Evolutionary conservation across 2,888 invertebrate genomes (phyloP).

Genomic region (Drosophila engyochracea): DNA sequence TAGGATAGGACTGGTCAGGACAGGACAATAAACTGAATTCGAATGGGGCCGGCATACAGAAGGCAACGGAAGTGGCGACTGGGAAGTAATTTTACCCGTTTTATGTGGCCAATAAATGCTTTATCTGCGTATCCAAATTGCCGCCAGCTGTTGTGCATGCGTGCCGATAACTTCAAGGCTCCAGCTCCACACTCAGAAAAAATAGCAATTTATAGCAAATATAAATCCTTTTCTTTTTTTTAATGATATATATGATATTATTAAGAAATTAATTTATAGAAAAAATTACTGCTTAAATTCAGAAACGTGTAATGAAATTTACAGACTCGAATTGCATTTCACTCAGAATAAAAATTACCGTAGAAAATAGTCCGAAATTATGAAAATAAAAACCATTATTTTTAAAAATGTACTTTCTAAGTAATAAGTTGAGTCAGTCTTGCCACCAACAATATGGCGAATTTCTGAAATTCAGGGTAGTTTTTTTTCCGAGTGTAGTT

Average conservation of each 20-base stretch:
- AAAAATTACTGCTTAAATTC: background rate
- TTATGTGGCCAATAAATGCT: slow-evolving; percentile 80
- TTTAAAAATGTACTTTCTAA: background rate
- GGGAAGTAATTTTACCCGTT: slow-evolving; percentile 74
- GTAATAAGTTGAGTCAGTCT: background rate
- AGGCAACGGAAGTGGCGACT: slow-evolving; percentile 28
- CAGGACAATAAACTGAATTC: slow-evolving; percentile 19
- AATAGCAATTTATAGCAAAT: too few species aligned
- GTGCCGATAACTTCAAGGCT: slow-evolving; percentile 66
- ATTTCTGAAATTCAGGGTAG: background rate
- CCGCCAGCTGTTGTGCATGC: slow-evolving; percentile 76
- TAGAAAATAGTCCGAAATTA: background rate
- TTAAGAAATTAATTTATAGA: background rate
- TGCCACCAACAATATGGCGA: background rate
- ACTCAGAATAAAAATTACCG: too few species aligned
- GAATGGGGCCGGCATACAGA: slow-evolving; percentile 1
- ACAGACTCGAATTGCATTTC: background rate
- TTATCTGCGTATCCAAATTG: slow-evolving; percentile 79
- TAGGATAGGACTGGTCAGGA: background rate
- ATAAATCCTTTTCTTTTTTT: background rate
- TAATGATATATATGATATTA: background rate
- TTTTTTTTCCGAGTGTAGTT: background rate
- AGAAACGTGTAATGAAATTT: background rate
- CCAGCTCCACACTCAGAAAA: background rate
- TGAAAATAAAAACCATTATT: background rate